phyloP scores from a whole-genome alignment of 2,797 vertebrate genomes.

The Oryzias dopingdopingensis region DNA sequence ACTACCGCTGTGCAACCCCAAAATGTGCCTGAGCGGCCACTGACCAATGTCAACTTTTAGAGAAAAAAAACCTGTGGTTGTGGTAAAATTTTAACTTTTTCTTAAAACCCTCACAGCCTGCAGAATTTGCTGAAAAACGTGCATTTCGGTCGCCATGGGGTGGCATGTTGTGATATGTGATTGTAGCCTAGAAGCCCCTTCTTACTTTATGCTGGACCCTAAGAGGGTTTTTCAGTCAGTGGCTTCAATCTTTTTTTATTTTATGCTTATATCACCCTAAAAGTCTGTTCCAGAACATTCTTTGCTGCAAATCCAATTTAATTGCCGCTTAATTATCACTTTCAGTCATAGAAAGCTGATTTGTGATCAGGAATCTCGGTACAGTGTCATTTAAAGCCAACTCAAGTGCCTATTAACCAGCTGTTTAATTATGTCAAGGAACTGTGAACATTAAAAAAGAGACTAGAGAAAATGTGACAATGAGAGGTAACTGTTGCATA shows the following conservation, averaged over 20 bases:
- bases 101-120: too few relatives aligned
- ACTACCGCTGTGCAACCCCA: too few relatives aligned
- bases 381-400: constrained; percentile 7
- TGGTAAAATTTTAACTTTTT: too few relatives aligned
- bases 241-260: constrained; percentile 28
- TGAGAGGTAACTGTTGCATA: background rate
- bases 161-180: too few relatives aligned
- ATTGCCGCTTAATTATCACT: constrained; percentile 4
- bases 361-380: constrained; percentile 2
- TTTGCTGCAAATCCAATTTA: constrained; percentile 14
- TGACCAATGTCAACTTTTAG: too few relatives aligned
- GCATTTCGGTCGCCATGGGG: too few relatives aligned
- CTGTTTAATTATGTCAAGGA: constrained; percentile 7
- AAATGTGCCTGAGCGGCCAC: too few relatives aligned
- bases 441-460: constrained; percentile 5
- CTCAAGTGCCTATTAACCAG: constrained; percentile 6
- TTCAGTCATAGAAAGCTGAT: constrained; percentile 21
- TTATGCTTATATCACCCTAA: too few relatives aligned
- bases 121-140: too few relatives aligned
- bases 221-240: constrained; percentile 12
- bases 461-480: constrained; percentile 11
- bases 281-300: constrained; percentile 1
- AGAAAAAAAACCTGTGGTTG: too few relatives aligned
- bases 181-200: too few relatives aligned
- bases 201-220: too few relatives aligned